These are phyloP conservation scores for Catocala fraxini DNA, from an alignment of 2,888 invertebrate genomes.

Conservation along the genomic window DNA sequence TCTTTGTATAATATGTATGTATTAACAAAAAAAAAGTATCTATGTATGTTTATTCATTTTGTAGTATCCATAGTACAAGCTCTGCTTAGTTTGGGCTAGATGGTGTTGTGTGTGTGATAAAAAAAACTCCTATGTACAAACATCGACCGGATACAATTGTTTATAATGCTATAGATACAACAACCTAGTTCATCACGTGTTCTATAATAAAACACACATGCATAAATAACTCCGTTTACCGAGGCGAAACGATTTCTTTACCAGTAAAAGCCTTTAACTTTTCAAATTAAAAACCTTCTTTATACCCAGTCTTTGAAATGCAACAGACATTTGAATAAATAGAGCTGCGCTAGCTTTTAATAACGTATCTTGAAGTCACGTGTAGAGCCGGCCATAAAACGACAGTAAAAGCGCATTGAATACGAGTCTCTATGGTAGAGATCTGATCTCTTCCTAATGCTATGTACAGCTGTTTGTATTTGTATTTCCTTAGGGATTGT, in stretches of 20 bases:
- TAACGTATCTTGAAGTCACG: slow-evolving; percentile 56
- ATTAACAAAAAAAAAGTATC: too few species aligned
- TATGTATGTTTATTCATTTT: too few species aligned
- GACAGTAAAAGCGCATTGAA: slow-evolving; percentile 57
- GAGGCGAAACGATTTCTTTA: slow-evolving; percentile 3
- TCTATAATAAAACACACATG: not conserved
- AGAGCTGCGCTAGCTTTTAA: slow-evolving; percentile 25
- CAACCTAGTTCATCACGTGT: not conserved
- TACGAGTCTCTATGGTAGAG: slow-evolving; percentile 33
- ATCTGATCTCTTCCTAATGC: slow-evolving; percentile 32
- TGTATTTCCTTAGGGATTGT: not conserved
- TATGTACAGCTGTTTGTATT: slow-evolving; percentile 22
- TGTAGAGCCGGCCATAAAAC: slow-evolving; percentile 59
- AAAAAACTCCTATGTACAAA: too few species aligned
- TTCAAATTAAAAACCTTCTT: slow-evolving; percentile 34
- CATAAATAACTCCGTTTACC: slow-evolving; percentile 11
- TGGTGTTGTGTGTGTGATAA: too few species aligned
- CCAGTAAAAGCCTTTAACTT: slow-evolving; percentile 22
- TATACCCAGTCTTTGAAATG: slow-evolving; percentile 28
- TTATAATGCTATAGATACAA: too few species aligned
- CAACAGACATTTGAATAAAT: slow-evolving; percentile 31
- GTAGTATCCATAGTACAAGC: too few species aligned
- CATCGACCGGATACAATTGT: too few species aligned
- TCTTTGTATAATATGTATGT: too few species aligned
- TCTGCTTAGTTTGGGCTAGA: too few species aligned